A percentile compares a stretch with the other conserved stretches of the same genome.
phyloP scores from a whole-genome alignment of 2,797 vertebrate genomes.

The Parambassis ranga region DNA sequence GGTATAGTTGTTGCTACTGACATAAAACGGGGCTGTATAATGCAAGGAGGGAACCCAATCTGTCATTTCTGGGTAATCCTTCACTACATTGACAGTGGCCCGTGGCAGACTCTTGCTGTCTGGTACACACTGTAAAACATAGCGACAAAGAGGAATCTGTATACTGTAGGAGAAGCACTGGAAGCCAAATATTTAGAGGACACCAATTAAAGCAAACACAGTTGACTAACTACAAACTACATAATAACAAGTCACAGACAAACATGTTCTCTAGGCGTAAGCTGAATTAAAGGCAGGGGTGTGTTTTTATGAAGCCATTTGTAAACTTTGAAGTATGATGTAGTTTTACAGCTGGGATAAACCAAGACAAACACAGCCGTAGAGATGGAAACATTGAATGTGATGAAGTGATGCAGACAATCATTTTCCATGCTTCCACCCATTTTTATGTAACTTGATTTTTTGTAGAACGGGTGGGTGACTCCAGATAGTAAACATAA shows the following conservation, averaged over 20 bases:
- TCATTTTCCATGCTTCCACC: conserved; percentile 22
- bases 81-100: conserved; percentile 66
- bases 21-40: conserved; percentile 66
- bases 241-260: background rate
- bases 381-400: conserved; percentile 16
- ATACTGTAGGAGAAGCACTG: background rate
- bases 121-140: conserved; percentile 70
- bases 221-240: too few species aligned
- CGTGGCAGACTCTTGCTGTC: conserved; percentile 66
- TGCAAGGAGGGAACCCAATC: conserved; percentile 74
- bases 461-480: too few species aligned
- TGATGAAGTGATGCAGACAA: background rate
- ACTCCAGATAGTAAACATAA: background rate
- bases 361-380: background rate
- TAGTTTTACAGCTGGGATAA: background rate
- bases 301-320: too few species aligned
- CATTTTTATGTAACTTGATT: conserved; percentile 13
- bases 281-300: too few species aligned
- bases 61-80: conserved; percentile 77
- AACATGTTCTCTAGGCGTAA: background rate
- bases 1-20: conserved; percentile 78
- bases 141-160: background rate
- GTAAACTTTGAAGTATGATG: too few species aligned
- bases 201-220: too few species aligned
- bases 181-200: background rate